A percentile compares a stretch with the other conserved stretches of the same genome.
Evolutionary conservation across 2,888 invertebrate species (phyloP).

Genomic region (Phortica magna): DNA sequence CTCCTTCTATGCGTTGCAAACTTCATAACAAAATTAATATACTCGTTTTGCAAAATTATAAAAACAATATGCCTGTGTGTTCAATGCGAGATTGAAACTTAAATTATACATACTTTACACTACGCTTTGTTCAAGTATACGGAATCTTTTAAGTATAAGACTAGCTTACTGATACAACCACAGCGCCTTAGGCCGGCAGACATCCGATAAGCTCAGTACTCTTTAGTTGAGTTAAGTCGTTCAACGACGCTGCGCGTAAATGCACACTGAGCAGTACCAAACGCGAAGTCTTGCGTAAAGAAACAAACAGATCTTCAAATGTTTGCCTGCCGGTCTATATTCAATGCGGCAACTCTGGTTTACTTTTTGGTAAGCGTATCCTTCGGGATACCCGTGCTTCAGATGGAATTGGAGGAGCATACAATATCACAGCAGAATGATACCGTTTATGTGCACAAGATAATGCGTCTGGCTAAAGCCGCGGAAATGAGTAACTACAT

Average conservation of each 20-base stretch:
- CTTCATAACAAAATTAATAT: too few species aligned
- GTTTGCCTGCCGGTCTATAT: not conserved
- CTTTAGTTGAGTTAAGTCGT: not conserved
- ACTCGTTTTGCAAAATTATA: too few species aligned
- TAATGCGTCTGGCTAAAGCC: conserved; percentile 71
- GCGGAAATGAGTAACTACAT: conserved; percentile 73
- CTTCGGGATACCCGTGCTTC: conserved; percentile 50
- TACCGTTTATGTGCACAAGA: conserved; percentile 62
- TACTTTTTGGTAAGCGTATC: not conserved
- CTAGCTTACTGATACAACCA: not conserved
- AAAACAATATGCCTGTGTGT: too few species aligned
- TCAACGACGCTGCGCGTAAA: not conserved
- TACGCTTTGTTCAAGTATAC: not conserved
- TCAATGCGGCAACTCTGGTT: not conserved
- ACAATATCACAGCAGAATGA: conserved; percentile 65
- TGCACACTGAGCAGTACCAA: not conserved
- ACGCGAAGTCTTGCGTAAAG: not conserved
- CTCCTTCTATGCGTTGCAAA: too few species aligned
- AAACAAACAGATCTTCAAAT: not conserved
- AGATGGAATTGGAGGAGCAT: conserved; percentile 59
- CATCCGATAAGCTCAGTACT: not conserved
- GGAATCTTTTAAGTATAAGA: not conserved
- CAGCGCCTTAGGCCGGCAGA: not conserved
- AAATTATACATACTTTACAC: too few species aligned
- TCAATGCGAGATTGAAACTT: too few species aligned